Evolutionary conservation across 2,888 invertebrate genomes (phyloP).

Genomic region (Perithous albicinctus): DNA sequence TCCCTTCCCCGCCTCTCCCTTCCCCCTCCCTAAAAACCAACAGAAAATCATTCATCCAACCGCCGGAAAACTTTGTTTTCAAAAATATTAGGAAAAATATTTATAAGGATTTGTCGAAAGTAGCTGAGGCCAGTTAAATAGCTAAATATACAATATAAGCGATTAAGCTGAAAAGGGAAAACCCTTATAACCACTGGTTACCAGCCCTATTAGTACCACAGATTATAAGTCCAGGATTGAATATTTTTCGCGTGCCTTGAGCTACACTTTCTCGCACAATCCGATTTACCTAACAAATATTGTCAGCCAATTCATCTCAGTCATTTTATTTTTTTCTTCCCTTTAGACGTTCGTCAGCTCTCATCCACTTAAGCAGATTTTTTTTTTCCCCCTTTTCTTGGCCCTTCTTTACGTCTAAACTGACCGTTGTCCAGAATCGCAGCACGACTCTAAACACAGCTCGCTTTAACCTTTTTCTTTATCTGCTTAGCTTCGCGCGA

Average conservation of each 20-base stretch:
- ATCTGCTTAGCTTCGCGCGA: slow-evolving; percentile 80
- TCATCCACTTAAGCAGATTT: slow-evolving; percentile 27
- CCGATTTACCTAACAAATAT: slow-evolving; percentile 66
- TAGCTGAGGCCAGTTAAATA: slow-evolving; percentile 44
- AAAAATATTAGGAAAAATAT: slow-evolving; percentile 82
- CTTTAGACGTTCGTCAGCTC: neutral
- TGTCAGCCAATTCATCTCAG: too few relatives aligned
- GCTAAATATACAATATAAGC: slow-evolving; percentile 1
- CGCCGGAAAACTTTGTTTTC: slow-evolving; percentile 74
- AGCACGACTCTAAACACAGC: slow-evolving; percentile 28
- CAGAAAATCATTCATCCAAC: too few relatives aligned
- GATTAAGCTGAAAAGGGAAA: slow-evolving; percentile 18
- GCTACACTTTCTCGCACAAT: slow-evolving; percentile 44
- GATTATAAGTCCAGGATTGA: slow-evolving; percentile 59
- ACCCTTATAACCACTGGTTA: neutral
- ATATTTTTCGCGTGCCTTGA: slow-evolving; percentile 61
- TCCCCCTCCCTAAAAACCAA: too few relatives aligned
- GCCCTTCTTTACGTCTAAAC: neutral
- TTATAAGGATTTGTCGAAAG: slow-evolving; percentile 79
- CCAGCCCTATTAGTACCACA: slow-evolving; percentile 51
- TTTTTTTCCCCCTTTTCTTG: slow-evolving; percentile 4
- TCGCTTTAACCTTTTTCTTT: slow-evolving; percentile 62
- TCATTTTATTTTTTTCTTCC: slow-evolving; percentile 35
- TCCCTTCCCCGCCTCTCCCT: slow-evolving; percentile 9
- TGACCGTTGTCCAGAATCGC: neutral